Base-by-base conservation (phyloP, 2,888 invertebrate genomes). In the Eupeodes luniger region DNA sequence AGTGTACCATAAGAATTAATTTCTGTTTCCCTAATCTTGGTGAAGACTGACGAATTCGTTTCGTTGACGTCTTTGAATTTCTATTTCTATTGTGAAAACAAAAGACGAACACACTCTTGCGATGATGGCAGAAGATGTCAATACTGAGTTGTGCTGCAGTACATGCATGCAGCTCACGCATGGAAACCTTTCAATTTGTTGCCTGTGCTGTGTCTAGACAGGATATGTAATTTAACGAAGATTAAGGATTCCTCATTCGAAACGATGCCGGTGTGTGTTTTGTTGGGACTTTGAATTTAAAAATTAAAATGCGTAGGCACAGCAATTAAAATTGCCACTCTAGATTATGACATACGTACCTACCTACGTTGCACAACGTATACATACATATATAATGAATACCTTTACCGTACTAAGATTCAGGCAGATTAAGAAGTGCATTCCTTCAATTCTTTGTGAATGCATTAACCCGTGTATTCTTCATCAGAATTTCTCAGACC, bases 201-300 rank as follows among this genome's bases (percentile, higher is more conserved):
- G 62, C n/a, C 74, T 49, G 62, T 72, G 88, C 69, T 49, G 62
- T 72, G 88, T 88, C 88, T 88, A 88, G 88, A 88, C 88, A 88
- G 88, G 88, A 88, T 88, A 74, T 70, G 75, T 74, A 74, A 75
- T 86, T 74, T 64, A 62, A 44, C 67, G 16, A 61, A 75, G 67
- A 80, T 84, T 77, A 84, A 80, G 64, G 59, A 76, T 75, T 47
- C 75, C 47, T 14, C 16, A 27, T 49, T 59, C 75, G 47, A 40
- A 80, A 62, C 62, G 40, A 27, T 40, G 40, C 40, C 40, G 40
- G 40, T 40, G 36, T 49, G 40, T 53, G 53, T 12, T 40, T 40
- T 9, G 40, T 40, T 75, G 57, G 61, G 4, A 16, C 19, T 34
- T 55, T 27, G 10, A n/a, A 81, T 61, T 67, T 57, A 62, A 62